phyloP scores from a whole-genome alignment of 2,797 vertebrate genomes.

The Esox lucius region DNA sequence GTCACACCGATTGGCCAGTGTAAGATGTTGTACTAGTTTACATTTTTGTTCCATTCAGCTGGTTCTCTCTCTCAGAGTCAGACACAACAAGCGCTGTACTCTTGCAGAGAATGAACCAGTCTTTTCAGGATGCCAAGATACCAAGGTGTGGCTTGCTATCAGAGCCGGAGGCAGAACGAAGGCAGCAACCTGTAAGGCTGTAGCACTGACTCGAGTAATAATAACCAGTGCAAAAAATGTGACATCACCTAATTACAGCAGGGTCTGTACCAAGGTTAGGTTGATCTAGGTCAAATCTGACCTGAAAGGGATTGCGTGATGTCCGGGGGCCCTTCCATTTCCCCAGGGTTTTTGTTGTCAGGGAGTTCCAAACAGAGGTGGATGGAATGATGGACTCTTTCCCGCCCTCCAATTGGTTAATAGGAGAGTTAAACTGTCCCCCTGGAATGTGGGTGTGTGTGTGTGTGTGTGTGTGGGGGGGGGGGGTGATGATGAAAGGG shows the following conservation, averaged over 20 bases:
- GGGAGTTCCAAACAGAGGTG: neutral
- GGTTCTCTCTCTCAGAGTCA: neutral
- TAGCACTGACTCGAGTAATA: neutral
- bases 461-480: too few relatives aligned
- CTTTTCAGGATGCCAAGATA: neutral
- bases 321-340: neutral
- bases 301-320: neutral
- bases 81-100: neutral
- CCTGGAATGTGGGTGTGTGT: neutral
- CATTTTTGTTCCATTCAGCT: slow-evolving; percentile 8
- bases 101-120: neutral
- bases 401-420: slow-evolving; percentile 2
- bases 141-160: neutral
- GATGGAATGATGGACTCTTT: slow-evolving; percentile 9
- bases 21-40: neutral
- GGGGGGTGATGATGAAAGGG: neutral
- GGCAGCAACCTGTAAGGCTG: neutral
- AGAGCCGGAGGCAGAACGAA: neutral
- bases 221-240: neutral
- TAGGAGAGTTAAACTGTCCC: neutral
- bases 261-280: neutral
- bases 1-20: neutral
- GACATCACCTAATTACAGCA: neutral
- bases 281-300: neutral
- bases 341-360: neutral